Conservation (phyloP, 2,113 vertebrate genomes). For the Takifugu bimaculatus region DNA sequence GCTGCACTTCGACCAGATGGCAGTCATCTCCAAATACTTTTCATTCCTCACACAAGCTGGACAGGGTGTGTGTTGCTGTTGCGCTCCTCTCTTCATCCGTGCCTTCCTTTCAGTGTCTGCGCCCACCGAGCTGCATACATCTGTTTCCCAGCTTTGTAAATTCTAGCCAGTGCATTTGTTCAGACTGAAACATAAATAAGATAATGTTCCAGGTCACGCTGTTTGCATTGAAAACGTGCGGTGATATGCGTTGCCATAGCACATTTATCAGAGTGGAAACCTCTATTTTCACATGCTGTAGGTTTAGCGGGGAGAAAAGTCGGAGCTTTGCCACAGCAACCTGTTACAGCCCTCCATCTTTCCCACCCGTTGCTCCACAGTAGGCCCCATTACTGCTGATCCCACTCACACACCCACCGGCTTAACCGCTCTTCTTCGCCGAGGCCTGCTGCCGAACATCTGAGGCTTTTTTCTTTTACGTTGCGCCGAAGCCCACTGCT, state of each 20-base stretch:
- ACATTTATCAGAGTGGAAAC: too few relatives aligned
- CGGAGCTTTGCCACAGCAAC: slow-evolving; percentile 47
- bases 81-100: slow-evolving; percentile 9
- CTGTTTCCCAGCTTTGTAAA: slow-evolving; percentile 43
- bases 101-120: slow-evolving; percentile 39
- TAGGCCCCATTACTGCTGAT: slow-evolving; percentile 38
- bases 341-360: slow-evolving; percentile 43
- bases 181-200: too few relatives aligned
- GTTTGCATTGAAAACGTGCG: slow-evolving; percentile 5
- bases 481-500: slow-evolving; percentile 46
- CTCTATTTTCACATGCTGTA: slow-evolving; percentile 18
- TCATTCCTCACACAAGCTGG: slow-evolving; percentile 74
- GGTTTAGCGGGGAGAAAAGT: not conserved
- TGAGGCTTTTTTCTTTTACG: slow-evolving; percentile 39
- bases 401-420: slow-evolving; percentile 46
- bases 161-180: too few relatives aligned
- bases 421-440: slow-evolving; percentile 46
- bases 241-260: not conserved
- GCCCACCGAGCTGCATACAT: slow-evolving; percentile 59
- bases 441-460: slow-evolving; percentile 51
- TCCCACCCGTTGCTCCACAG: slow-evolving; percentile 24
- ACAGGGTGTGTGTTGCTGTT: slow-evolving; percentile 64
- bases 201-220: too few relatives aligned
- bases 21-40: slow-evolving; percentile 74
- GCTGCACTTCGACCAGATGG: slow-evolving; percentile 70